These are phyloP conservation scores for Electrona antarctica DNA, from an alignment of 2,113 vertebrate genomes.

Conservation along the genomic window DNA sequence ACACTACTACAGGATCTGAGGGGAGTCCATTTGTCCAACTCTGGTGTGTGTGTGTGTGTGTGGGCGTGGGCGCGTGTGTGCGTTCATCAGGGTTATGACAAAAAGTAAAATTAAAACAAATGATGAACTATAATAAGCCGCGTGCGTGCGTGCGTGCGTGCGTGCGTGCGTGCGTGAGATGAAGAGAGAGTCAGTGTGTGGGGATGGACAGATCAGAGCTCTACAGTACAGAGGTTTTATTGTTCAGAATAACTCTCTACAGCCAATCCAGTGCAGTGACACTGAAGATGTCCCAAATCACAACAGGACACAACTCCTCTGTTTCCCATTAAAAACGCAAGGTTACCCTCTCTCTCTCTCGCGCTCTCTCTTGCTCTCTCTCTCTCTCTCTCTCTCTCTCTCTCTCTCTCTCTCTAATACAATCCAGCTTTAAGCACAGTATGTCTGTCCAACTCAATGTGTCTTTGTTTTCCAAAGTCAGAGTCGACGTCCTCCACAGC, in stretches of 20 bases:
- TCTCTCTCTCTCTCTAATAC: constrained; percentile 12
- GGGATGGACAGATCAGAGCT: constrained; percentile 1
- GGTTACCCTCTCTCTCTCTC: constrained; percentile 47
- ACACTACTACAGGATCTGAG: constrained; percentile 19
- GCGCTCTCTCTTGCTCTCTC: background rate
- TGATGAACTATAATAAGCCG: too few relatives aligned
- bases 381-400: background rate
- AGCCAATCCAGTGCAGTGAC: constrained; percentile 21
- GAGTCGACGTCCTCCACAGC: constrained; percentile 18
- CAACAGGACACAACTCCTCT: constrained; percentile 34
- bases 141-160: too few relatives aligned
- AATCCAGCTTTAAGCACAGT: constrained; percentile 47
- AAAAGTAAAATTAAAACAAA: too few relatives aligned
- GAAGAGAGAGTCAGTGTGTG: background rate
- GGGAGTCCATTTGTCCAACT: constrained; percentile 1
- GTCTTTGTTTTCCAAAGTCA: constrained; percentile 57
- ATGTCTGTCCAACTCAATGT: constrained; percentile 56
- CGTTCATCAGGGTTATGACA: too few relatives aligned
- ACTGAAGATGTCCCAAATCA: constrained; percentile 31
- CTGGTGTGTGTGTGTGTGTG: background rate
- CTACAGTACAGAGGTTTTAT: constrained; percentile 28
- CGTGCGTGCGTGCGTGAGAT: background rate
- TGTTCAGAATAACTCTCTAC: constrained; percentile 25
- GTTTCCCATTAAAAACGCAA: constrained; percentile 56
- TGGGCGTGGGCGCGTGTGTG: too few relatives aligned